A percentile compares a stretch with the other conserved stretches of the same genome.
phyloP scores from a whole-genome alignment of 1,140 invertebrate species.

The Calycopis cecrops region DNA sequence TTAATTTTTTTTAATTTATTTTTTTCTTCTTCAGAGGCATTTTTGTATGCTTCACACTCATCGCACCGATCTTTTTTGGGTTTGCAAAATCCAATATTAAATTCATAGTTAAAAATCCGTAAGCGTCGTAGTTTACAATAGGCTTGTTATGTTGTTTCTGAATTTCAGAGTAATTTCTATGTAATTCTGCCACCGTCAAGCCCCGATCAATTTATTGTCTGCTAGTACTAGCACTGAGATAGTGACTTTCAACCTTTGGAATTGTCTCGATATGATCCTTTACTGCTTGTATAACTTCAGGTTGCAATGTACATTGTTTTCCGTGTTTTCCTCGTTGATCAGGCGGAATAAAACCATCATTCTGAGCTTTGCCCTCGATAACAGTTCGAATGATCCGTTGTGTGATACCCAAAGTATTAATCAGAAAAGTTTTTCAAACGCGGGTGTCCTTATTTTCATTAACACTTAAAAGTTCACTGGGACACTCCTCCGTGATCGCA shows the following conservation, averaged over 20 bases:
- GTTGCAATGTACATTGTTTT: constrained; percentile 35
- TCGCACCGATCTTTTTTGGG: constrained; percentile 38
- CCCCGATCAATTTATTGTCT: constrained; percentile 45
- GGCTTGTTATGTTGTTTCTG: constrained; percentile 27
- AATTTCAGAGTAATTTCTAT: constrained; percentile 36
- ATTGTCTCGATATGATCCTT: constrained; percentile 45
- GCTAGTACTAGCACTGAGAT: constrained; percentile 36
- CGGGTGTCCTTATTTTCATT: too few species aligned
- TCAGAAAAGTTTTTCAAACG: constrained; percentile 21
- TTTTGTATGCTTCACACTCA: constrained; percentile 31
- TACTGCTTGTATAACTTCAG: constrained; percentile 34
- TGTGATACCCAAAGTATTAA: constrained; percentile 27
- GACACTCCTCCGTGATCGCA: too few species aligned
- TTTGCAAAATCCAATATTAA: constrained; percentile 39
- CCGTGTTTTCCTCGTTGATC: too few species aligned
- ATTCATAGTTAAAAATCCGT: constrained; percentile 44
- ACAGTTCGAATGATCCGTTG: constrained; percentile 25
- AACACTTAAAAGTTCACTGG: too few species aligned
- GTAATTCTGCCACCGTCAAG: constrained; percentile 43
- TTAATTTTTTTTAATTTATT: constrained; percentile 28
- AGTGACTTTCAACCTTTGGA: constrained; percentile 43
- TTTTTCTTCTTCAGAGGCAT: constrained; percentile 28
- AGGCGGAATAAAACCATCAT: too few species aligned
- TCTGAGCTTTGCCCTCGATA: too few species aligned
- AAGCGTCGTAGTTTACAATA: constrained; percentile 36